phyloP scores from a whole-genome alignment of 2,888 invertebrate genomes.

The Rotaria magnacalcarata region DNA sequence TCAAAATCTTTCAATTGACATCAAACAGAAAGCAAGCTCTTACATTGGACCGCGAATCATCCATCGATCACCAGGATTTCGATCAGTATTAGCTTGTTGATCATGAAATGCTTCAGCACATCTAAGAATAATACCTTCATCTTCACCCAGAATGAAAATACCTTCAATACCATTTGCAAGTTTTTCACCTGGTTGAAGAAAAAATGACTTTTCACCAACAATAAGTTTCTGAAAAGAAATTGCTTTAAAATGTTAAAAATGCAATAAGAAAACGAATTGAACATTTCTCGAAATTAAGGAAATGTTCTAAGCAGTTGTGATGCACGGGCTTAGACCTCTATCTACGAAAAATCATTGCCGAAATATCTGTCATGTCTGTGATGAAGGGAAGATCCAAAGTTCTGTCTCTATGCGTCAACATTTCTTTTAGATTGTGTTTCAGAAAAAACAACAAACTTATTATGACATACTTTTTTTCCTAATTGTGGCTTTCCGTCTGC shows the following conservation, averaged over 20 bases:
- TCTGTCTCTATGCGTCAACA: no score
- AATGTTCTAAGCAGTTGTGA: no score
- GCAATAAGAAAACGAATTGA: no score
- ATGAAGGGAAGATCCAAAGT: no score
- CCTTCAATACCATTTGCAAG: slow-evolving; percentile 61
- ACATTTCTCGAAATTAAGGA: no score
- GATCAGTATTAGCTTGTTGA: slow-evolving; percentile 50
- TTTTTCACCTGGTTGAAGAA: slow-evolving; percentile 61
- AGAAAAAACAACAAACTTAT: no score
- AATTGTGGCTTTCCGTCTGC: slow-evolving; percentile 58
- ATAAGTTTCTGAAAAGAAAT: slow-evolving; percentile 55
- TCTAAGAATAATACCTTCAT: slow-evolving; percentile 61
- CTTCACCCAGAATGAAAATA: slow-evolving; percentile 60
- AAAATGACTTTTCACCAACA: slow-evolving; percentile 62
- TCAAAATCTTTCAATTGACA: no score
- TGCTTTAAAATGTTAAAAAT: neutral
- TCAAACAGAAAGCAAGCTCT: neutral
- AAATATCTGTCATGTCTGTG: no score
- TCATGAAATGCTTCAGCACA: slow-evolving; percentile 49
- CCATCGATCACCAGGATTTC: slow-evolving; percentile 61
- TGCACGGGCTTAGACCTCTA: no score
- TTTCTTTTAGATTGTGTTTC: no score
- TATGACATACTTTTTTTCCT: slow-evolving; percentile 53
- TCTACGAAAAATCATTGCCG: no score
- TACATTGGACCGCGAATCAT: slow-evolving; percentile 61